Evolutionary conservation across 1,140 invertebrate genomes (phyloP).

Genomic region (Meloidogyne chitwoodi): DNA sequence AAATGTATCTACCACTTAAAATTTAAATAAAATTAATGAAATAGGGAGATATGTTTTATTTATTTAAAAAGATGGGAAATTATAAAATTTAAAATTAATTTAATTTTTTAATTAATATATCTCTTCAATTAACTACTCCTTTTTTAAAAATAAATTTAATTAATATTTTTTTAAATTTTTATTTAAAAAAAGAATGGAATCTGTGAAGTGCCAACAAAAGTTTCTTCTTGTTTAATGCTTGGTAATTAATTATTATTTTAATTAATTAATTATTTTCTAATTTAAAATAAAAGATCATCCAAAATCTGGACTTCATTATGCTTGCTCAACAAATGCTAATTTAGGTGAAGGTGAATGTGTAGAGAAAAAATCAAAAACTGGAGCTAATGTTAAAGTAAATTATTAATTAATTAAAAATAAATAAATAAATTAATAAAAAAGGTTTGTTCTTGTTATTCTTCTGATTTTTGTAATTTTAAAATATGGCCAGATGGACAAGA

Average conservation of each 20-base stretch:
- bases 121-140: no score
- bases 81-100: no score
- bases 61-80: no score
- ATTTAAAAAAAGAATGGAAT: constrained; percentile 1
- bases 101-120: no score
- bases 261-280: neutral
- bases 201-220: constrained; percentile 19
- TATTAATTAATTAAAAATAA: neutral
- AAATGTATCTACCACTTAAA: no score
- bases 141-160: no score
- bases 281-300: neutral
- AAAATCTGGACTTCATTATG: constrained; percentile 5
- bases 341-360: constrained; percentile 32
- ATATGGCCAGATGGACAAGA: constrained; percentile 32
- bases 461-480: constrained; percentile 40
- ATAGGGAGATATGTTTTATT: no score
- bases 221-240: neutral
- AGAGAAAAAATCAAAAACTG: constrained; percentile 33
- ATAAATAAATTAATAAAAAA: neutral
- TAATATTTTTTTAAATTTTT: no score
- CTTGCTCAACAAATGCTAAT: constrained; percentile 14
- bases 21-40: no score
- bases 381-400: constrained; percentile 21
- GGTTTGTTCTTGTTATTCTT: constrained; percentile 36
- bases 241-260: neutral